phyloP scores from a whole-genome alignment of 2,888 invertebrate genomes.

The Nasonovia ribisnigri region DNA sequence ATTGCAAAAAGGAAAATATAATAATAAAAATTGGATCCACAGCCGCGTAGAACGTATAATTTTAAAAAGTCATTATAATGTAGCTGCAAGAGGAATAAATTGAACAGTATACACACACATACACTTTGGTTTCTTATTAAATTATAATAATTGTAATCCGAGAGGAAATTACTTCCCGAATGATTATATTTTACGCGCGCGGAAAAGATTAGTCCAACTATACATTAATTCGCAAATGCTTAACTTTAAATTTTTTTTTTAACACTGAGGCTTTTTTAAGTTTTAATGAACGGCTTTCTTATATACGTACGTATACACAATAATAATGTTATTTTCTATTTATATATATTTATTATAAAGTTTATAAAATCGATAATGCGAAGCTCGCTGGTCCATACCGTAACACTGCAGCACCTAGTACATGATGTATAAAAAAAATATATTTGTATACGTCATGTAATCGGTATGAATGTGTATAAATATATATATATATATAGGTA shows the following conservation, averaged over 20 bases:
- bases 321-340: background rate
- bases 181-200: conserved; percentile 12
- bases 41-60: background rate
- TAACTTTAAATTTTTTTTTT: conserved; percentile 16
- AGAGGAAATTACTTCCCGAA: conserved; percentile 36
- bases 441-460: background rate
- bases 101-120: background rate
- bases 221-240: conserved; percentile 10
- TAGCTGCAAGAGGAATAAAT: conserved; percentile 25
- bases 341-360: background rate
- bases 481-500: background rate
- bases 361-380: background rate
- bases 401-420: background rate
- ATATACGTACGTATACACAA: background rate
- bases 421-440: background rate
- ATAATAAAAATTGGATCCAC: conserved; percentile 3
- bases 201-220: conserved; percentile 39
- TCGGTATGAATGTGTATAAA: background rate
- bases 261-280: background rate
- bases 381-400: background rate
- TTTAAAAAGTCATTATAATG: conserved; percentile 41
- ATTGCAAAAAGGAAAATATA: conserved; percentile 16
- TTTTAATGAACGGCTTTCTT: background rate
- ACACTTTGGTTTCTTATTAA: conserved; percentile 36
- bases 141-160: conserved; percentile 49